Base-by-base conservation (phyloP, 2,888 invertebrate genomes). In the Andrena haemorrhoa region DNA sequence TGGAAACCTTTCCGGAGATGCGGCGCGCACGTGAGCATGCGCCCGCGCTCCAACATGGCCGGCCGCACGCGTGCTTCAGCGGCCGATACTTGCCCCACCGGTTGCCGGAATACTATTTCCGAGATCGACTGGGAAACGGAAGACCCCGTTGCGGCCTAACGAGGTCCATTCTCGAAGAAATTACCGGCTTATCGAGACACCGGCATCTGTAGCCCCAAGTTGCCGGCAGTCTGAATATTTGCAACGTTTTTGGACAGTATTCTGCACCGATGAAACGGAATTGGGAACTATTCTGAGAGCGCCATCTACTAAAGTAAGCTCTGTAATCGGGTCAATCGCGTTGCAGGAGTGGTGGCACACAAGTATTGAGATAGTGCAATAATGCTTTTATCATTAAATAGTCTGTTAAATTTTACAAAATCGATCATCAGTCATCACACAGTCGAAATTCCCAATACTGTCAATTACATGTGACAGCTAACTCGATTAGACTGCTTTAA, bases 101-200 rank as follows among this genome's bases (percentile, higher is more conserved):
- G 75, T 79, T 51, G 51, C 79, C 33, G n/a, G 8, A 72, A 83
- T 53, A 78, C 69, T 49, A 83, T 75, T 83, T 83, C 66, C 72
- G 51, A 47, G 77, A 70, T 83, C 73, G 72, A 53, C 33, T 51
- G 51, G 66, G 56, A 76, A 76, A 35, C 56, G 41, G 35, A 56
- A 41, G 56, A 69, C 41, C 23, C 76, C 47, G 70, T 56, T 61
- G 20, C 63, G 53, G 60, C 65, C 35, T 83, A 83, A 83, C 78
- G 75, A 78, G 83, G 29, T 33, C 73, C 76, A 65, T 75, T 65
- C 75, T 65, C 61, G 23, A 1, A 35, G 71, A 71, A 83, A 83
- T 78, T 63, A 78, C 74, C 74, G 58, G 63, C 49, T 64, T 74
- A 82, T 77, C 77, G 26, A n/a, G 66, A 79, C 23, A 41, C 26